phyloP scores from a whole-genome alignment of 2,888 invertebrate species.

The Scaptomyza cyrtandrae region DNA sequence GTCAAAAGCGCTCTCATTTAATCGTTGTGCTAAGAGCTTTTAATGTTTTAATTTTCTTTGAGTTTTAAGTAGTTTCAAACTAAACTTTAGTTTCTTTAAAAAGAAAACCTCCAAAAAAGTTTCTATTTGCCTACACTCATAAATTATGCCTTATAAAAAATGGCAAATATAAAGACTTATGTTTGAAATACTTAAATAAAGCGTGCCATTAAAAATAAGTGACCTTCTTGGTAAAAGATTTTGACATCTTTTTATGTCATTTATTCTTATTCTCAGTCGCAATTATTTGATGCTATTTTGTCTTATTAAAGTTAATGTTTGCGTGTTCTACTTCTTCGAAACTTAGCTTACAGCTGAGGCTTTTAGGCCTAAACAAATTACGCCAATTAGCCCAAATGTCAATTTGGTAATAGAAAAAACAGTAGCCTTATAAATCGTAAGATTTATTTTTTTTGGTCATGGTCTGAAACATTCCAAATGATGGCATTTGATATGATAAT shows the following conservation, averaged over 20 bases:
- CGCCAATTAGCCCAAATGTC: conserved; percentile 55
- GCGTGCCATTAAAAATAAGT: conserved; percentile 4
- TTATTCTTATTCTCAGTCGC: conserved; percentile 12
- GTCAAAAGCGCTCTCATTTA: not conserved
- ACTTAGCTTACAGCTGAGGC: no score
- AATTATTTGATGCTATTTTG: conserved; percentile 22
- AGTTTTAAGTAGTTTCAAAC: no score
- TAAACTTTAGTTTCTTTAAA: not conserved
- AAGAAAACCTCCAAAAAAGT: not conserved
- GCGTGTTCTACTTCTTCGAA: conserved; percentile 32
- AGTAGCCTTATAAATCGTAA: conserved; percentile 34
- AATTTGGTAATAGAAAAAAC: conserved; percentile 22
- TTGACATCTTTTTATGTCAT: not conserved
- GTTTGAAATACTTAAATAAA: not conserved
- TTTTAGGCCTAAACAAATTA: conserved; percentile 31
- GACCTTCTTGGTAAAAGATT: conserved; percentile 3
- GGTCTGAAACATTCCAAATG: conserved; percentile 59
- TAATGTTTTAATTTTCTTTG: not conserved
- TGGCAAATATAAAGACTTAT: not conserved
- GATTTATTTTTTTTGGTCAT: conserved; percentile 52
- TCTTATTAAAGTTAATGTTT: conserved; percentile 12
- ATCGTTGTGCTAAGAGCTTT: not conserved
- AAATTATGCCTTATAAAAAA: not conserved
- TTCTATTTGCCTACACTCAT: not conserved
- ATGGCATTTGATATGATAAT: conserved; percentile 69